Evolutionary conservation across 2,888 invertebrate species (phyloP), one percentile per base, ranked within the genome.

Genomic region (Drosophila pegasa): DNA sequence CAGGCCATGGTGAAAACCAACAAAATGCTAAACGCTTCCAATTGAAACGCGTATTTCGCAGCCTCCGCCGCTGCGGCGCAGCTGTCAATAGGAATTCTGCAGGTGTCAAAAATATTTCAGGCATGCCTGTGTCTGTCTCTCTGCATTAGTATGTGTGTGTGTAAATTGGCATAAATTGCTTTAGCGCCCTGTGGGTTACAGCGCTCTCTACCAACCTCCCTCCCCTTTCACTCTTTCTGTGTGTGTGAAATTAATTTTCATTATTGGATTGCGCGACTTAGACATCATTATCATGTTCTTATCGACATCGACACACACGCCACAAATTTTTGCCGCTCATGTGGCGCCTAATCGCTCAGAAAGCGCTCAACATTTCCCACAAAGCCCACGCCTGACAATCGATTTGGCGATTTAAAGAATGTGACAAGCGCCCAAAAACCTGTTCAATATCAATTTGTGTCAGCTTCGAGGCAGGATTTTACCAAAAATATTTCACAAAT

Each of bases 31-130:
- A 87, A 63, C 71, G 85, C 72, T 86, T 86, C 64, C 57, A 80
- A 75, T 87, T 84, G 81, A 84, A 80, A 77, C 74, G 85, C 66
- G 67, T 71, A 74, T 59, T 71, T 75, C 59, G 54, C 47, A 38
- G 12, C 27, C 33, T 27, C 64, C 51, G 52, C 38, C 50, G 45
- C 78, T 51, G 62, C 37, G 48, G 38, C 83, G 58, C 65, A 70
- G 86, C 89, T 89, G 89, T 89, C 85, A 89, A 88, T 86, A 80
- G 87, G 80, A 89, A 89, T 88, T 89, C 84, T 74, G 88, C 77
- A 86, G 85, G 89, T 86, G 85, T 86, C 85, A 89, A 88, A 86
- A 86, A 82, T 86, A 88, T 88, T 88, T 88, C 88, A 73, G 73
- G 71, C 89, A 75, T 89, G 71, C 41, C 54, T 70, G 35, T 67